phyloP scores from a whole-genome alignment of 53 echinoderm and acorn worm species.

The Stichopus horrens region DNA sequence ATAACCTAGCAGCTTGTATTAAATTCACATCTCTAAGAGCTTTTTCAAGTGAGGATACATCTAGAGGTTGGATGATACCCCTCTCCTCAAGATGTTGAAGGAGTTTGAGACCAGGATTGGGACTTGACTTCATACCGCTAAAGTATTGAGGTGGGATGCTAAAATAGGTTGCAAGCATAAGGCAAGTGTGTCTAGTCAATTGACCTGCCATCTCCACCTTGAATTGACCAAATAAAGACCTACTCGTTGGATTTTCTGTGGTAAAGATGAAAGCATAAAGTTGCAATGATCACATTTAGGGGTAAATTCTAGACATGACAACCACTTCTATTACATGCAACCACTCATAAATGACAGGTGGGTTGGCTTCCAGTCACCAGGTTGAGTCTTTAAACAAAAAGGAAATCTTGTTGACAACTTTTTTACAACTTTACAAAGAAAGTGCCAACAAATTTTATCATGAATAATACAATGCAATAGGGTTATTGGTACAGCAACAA shows the following conservation, averaged over 20 bases:
- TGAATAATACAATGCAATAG: no score
- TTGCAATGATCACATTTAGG: no score
- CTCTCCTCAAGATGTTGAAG: neutral
- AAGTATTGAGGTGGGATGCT: neutral
- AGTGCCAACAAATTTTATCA: no score
- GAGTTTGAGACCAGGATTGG: neutral
- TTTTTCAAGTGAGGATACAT: neutral
- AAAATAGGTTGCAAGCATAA: neutral
- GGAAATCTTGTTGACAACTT: no score
- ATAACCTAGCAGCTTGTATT: neutral
- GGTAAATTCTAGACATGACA: no score
- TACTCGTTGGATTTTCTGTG: neutral
- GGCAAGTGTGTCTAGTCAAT: neutral
- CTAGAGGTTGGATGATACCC: neutral
- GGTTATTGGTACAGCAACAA: no score
- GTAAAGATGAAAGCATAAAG: neutral
- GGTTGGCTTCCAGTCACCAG: no score
- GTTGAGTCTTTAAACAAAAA: no score
- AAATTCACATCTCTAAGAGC: neutral
- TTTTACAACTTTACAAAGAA: no score
- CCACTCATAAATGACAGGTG: no score
- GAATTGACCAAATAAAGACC: constrained; percentile 20
- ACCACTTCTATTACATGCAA: no score
- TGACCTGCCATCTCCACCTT: neutral
- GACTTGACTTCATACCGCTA: neutral